These are phyloP conservation scores for Antennarius maculatus DNA, from an alignment of 2,797 vertebrate species.

Conservation along the genomic window DNA sequence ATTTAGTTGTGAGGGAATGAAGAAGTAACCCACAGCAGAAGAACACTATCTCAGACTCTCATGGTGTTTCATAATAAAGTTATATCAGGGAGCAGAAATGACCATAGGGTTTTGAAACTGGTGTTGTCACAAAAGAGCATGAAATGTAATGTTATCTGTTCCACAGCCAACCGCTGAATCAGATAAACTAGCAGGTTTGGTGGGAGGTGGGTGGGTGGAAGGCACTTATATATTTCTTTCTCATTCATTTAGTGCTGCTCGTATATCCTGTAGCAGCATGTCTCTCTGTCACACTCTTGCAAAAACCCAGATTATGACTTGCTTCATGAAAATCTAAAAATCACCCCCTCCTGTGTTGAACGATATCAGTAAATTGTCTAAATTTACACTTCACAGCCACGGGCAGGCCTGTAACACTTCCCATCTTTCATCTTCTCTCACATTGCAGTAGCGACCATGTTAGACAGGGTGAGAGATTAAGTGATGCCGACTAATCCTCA, in stretches of 20 bases:
- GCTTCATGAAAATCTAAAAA: constrained; percentile 8
- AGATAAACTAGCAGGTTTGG: constrained; percentile 28
- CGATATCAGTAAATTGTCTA: constrained; percentile 8
- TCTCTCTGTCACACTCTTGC: not conserved
- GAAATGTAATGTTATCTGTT: constrained; percentile 37
- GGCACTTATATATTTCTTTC: constrained; percentile 28
- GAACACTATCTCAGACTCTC: constrained; percentile 30
- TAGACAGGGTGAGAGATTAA: constrained; percentile 77
- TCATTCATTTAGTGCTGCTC: constrained; percentile 25
- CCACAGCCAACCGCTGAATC: constrained; percentile 17
- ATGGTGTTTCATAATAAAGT: constrained; percentile 51
- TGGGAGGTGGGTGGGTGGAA: constrained; percentile 10
- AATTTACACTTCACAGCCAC: constrained; percentile 30
- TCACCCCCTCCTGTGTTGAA: not conserved
- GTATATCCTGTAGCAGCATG: not conserved
- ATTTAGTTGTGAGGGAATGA: not conserved
- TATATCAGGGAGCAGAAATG: constrained; percentile 29
- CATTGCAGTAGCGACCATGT: constrained; percentile 60
- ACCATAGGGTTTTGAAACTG: constrained; percentile 21
- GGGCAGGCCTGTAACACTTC: constrained; percentile 30
- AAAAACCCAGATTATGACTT: constrained; percentile 21
- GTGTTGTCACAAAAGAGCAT: constrained; percentile 14
- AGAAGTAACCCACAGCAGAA: constrained; percentile 5
- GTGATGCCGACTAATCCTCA: constrained; percentile 78
- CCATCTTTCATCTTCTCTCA: constrained; percentile 61